phyloP scores from a whole-genome alignment of 2,797 vertebrate species.

The Chelonia mydas region DNA sequence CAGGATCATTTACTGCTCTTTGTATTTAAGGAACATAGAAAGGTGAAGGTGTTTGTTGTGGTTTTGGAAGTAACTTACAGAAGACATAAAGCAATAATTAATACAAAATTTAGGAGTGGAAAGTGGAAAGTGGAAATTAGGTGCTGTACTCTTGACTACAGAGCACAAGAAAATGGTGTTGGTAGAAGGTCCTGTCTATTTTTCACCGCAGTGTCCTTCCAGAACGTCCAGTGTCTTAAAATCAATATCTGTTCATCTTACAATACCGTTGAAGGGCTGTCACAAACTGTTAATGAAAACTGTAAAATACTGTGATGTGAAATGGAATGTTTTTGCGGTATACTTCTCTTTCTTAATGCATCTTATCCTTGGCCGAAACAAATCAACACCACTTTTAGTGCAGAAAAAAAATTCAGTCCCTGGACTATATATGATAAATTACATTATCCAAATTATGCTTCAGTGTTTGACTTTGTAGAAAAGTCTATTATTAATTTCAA shows the following conservation, averaged over 20 bases:
- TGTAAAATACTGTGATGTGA: neutral
- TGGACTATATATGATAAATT: neutral
- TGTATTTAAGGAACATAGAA: neutral
- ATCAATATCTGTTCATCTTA: neutral
- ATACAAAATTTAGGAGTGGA: neutral
- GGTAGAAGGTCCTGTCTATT: neutral
- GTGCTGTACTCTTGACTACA: no score
- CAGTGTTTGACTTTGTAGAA: neutral
- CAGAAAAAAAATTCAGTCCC: neutral
- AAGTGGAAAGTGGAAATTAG: neutral
- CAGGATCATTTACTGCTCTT: neutral
- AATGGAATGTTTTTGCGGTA: neutral
- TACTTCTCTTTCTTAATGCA: neutral
- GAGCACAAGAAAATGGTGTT: neutral
- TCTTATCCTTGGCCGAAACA: neutral
- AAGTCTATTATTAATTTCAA: neutral
- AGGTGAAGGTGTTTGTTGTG: neutral
- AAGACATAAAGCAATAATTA: neutral
- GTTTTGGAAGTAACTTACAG: neutral
- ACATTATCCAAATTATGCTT: neutral
- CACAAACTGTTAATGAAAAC: neutral
- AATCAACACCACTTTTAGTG: neutral
- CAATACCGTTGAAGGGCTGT: neutral
- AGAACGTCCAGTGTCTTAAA: neutral
- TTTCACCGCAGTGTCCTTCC: neutral